phyloP scores from a whole-genome alignment of 2,113 vertebrate species.

The Eonycteris spelaea region DNA sequence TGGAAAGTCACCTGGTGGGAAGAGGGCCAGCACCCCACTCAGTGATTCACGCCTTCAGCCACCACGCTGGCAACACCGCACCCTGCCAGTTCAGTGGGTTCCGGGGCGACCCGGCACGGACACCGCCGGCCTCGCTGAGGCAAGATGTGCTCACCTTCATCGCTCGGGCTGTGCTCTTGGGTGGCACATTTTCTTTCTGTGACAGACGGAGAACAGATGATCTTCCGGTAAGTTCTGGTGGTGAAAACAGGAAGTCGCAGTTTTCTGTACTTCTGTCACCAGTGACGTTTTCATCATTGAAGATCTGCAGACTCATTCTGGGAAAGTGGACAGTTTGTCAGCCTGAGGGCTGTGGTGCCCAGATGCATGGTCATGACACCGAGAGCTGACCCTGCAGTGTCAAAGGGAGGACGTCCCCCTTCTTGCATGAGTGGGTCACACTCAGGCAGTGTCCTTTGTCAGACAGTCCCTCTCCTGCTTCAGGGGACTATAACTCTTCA shows the following conservation, averaged over 20 bases:
- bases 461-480: not conserved
- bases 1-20: constrained; percentile 93
- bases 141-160: constrained; percentile 80
- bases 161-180: constrained; percentile 80
- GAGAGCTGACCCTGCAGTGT: too few relatives aligned
- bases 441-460: not conserved
- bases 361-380: rapidly evolving
- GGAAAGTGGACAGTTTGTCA: constrained; percentile 29
- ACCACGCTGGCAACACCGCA: rapidly evolving
- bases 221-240: constrained; percentile 86
- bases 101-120: not conserved
- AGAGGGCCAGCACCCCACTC: not conserved
- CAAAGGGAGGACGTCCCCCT: rapidly evolving
- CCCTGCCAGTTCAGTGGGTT: not conserved
- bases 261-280: constrained; percentile 76
- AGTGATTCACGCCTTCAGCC: not conserved
- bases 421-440: too few relatives aligned
- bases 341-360: not conserved
- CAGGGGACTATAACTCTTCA: not conserved
- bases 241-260: constrained; percentile 83
- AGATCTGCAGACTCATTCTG: constrained; percentile 91
- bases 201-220: constrained; percentile 89
- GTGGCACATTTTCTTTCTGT: constrained; percentile 91
- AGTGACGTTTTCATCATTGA: constrained; percentile 85
- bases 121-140: rapidly evolving